Evolutionary conservation across 2,888 invertebrate genomes (phyloP), one percentile per base, ranked within the genome.

Genomic region (Frankliniella intonsa): DNA sequence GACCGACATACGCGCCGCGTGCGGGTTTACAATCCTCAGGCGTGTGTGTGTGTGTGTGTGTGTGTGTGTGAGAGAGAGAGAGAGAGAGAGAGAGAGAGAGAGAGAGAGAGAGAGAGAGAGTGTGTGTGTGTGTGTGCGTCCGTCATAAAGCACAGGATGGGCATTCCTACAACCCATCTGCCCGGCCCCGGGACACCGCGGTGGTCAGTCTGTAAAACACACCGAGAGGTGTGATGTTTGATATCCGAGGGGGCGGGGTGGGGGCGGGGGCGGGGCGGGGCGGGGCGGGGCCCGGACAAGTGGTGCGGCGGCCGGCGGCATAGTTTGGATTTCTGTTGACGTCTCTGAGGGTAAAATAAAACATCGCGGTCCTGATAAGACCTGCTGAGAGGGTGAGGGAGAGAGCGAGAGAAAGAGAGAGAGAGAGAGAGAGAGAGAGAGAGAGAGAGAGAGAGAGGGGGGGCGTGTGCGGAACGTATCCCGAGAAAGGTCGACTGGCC

Each of bases 351-450:
- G 2, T 38, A 2, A 38, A 3, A 38, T 38, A 38, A 38, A 38
- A 38, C 38, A 38, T 38, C 38, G 38, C 38, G 38, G 5, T 38
- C 5, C 38, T 38, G 38, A 38, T 38, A 38, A 38, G 38, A 38
- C 38, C 38, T 38, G 38, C 38, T 38, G 55, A 55, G 55, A 55
- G 55, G 7, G 55, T 3, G 55, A 55, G 55, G 7, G 55, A 55
- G 55, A 55, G 55, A 55, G 55, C 1, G 55, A 55, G 55, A 55
- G 55, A 55, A 7, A 55, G 55, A 55, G 55, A 55, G 55, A 55
- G 55, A 55, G 55, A 55, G 55, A 55, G 55, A 55, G 55, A 55
- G 55, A 55, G 55, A 55, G 55, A 55, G 55, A 55, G 55, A 55
- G 55, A 55, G 55, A 55, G 55, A 55, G 55, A 55, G 55, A 55